Conservation (phyloP, 1,140 invertebrate species). For the Tetramorium parvispinum region DNA sequence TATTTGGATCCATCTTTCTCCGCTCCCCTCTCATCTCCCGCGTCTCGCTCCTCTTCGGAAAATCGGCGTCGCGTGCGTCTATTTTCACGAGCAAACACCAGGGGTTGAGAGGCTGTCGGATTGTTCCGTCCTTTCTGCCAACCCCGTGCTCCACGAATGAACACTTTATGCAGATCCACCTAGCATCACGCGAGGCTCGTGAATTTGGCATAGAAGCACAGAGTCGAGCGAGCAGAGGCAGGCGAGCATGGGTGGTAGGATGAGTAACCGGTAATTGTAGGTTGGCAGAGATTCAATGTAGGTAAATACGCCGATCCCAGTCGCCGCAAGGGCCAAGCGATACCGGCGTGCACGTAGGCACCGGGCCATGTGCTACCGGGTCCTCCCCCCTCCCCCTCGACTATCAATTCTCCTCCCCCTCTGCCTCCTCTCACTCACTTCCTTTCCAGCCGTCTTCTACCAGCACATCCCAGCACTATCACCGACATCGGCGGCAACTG, state of each 20-base stretch:
- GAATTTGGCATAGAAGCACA: constrained; percentile 81
- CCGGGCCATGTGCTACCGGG: constrained; percentile 80
- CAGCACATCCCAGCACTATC: constrained; percentile 57
- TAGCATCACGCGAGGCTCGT: constrained; percentile 76
- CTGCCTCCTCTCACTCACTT: background rate
- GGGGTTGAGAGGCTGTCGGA: constrained; percentile 70
- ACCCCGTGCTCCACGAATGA: constrained; percentile 61
- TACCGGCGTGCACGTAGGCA: constrained; percentile 79
- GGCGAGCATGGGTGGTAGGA: constrained; percentile 75
- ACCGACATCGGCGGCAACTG: constrained; percentile 65
- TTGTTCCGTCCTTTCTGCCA: constrained; percentile 62
- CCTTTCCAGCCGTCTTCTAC: constrained; percentile 51
- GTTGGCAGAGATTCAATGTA: constrained; percentile 86
- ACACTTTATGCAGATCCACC: constrained; percentile 78
- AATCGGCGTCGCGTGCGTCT: constrained; percentile 55
- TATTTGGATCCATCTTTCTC: background rate
- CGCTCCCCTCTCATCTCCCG: too few species aligned
- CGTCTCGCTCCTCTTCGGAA: constrained; percentile 15
- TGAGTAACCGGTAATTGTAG: constrained; percentile 85
- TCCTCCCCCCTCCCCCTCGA: constrained; percentile 23
- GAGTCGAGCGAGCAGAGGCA: constrained; percentile 57
- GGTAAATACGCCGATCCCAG: constrained; percentile 83
- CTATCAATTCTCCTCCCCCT: constrained; percentile 35
- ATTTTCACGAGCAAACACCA: constrained; percentile 68
- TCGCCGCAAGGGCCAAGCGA: constrained; percentile 75